Conservation (phyloP, 2,888 invertebrate genomes). For the Napeogenes sylphis region DNA sequence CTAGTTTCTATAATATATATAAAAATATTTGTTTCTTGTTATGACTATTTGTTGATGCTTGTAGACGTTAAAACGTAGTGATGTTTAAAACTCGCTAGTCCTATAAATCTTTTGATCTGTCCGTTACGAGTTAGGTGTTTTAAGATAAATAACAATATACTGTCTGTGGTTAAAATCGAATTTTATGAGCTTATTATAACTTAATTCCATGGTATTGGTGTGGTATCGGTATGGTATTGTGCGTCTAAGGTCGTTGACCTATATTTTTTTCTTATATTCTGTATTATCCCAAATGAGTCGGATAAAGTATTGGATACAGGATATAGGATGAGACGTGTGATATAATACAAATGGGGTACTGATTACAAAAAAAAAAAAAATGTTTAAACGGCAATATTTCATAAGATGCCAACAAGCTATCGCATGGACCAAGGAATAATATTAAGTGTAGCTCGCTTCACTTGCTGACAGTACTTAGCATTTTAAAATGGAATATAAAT, state of each 20-base stretch:
- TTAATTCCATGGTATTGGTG: slow-evolving; percentile 64
- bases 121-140: slow-evolving; percentile 61
- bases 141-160: slow-evolving; percentile 59
- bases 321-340: slow-evolving; percentile 26
- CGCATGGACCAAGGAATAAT: slow-evolving; percentile 73
- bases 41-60: slow-evolving; percentile 51
- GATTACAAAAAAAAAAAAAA: slow-evolving; percentile 37
- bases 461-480: slow-evolving; percentile 64
- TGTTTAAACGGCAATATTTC: slow-evolving; percentile 48
- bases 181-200: slow-evolving; percentile 76
- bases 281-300: background rate
- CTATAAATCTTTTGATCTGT: slow-evolving; percentile 69
- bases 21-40: slow-evolving; percentile 53
- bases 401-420: slow-evolving; percentile 71
- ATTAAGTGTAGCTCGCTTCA: slow-evolving; percentile 71
- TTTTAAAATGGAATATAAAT: slow-evolving; percentile 44
- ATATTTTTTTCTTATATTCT: background rate
- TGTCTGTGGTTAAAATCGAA: slow-evolving; percentile 76
- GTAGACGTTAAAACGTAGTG: slow-evolving; percentile 37
- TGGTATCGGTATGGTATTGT: slow-evolving; percentile 48
- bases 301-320: background rate
- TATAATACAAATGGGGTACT: slow-evolving; percentile 36
- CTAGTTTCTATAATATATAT: slow-evolving; percentile 48
- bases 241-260: slow-evolving; percentile 38
- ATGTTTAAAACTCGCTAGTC: slow-evolving; percentile 63